Evolutionary conservation across 2,113 vertebrate species (phyloP).

Genomic region (Cyanocitta stelleri): DNA sequence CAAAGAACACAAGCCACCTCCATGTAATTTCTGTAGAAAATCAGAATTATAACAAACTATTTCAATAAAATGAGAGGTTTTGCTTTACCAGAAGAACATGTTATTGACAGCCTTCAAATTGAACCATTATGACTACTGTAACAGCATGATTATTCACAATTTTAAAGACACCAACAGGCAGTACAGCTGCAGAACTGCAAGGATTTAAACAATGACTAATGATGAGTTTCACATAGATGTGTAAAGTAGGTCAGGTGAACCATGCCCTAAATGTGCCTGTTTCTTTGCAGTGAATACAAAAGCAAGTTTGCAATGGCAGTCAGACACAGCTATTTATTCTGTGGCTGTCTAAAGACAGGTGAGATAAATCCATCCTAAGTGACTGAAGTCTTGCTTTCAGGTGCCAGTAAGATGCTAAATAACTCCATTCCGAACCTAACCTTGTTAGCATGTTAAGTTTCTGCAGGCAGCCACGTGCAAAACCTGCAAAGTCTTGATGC

Average conservation of each 20-base stretch:
- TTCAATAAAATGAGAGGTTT: not conserved
- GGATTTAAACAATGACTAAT: not conserved
- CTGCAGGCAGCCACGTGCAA: not conserved
- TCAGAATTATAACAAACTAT: not conserved
- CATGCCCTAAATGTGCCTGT: not conserved
- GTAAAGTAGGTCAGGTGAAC: slow-evolving; percentile 25
- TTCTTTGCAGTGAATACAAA: not conserved
- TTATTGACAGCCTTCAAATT: not conserved
- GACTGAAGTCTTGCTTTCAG: not conserved
- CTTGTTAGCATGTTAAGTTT: not conserved
- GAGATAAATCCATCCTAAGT: not conserved
- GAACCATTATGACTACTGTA: not conserved
- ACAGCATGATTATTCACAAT: not conserved
- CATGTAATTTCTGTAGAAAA: not conserved
- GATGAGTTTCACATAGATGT: not conserved
- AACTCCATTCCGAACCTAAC: not conserved
- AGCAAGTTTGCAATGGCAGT: not conserved
- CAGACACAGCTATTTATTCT: not conserved
- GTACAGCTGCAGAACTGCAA: not conserved
- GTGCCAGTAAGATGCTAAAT: not conserved
- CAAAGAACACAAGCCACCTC: not conserved
- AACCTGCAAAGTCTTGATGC: not conserved
- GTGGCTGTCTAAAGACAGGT: not conserved
- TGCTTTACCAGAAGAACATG: not conserved
- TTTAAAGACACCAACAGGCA: not conserved